Base-by-base conservation (phyloP, 2,113 vertebrate genomes). In the Balaenoptera acutorostrata region DNA sequence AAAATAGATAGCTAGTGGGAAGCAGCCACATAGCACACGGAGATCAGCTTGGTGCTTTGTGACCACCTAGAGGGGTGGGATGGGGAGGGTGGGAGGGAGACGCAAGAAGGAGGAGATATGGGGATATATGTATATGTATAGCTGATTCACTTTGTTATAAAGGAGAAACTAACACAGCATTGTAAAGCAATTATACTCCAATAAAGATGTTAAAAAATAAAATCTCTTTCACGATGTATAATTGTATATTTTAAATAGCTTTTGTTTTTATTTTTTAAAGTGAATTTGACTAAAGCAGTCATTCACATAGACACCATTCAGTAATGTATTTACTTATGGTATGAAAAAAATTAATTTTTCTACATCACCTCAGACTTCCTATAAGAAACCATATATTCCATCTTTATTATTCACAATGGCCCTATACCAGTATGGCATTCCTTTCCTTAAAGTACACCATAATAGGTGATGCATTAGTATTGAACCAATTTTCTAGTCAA, bases 401-500 rank as follows among this genome's bases (percentile, higher is more conserved):
- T 78, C 0, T 86, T 85, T 82, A 61, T 18, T 82, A 83, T 93
- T 90, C 55, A 82, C 14, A 78, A 49, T 52, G 80, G 18, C 8
- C 21, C 39, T 66, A 29, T n/a, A 82, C 21, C 3, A 36, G 10
- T 64, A 52, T 92, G n/a, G 66, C 6, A 74, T 71, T 63, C 11
- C 12, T 83, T 86, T 83, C 55, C 21, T 85, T 90, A 81, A 88
- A 96, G 72, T 74, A 78, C 5, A 52, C 5, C 49, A 49, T 75
- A 95, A 78, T 83, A 92, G 18, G 44, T 52, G 46, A 91, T 80
- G 0, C 44, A 72, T 96, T 97, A 97, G 59, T 88, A 41, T 68
- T 95, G 61, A 97, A 95, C 63, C 88, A 91, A 88, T 72, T 96
- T 97, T 86, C 72, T 59, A 92, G 94, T 95, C 91, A 97, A 74